Percentiles rank a stretch among this genome's conserved stretches.
Evolutionary conservation across 2,888 invertebrate genomes (phyloP).

Genomic region (Morpho achilles): DNA sequence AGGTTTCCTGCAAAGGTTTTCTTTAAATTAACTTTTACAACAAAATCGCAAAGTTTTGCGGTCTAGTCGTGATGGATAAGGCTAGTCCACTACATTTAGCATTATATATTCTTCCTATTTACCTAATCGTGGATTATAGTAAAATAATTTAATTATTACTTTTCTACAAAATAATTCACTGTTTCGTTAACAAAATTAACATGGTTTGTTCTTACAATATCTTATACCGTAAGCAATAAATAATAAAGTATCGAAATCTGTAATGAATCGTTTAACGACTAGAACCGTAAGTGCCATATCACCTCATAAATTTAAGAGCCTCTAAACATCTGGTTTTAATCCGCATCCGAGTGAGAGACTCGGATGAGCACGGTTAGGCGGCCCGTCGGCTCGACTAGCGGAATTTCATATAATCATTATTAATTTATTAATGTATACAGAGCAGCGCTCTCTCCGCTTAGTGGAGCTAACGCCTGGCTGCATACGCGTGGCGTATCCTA

Average conservation of each 20-base stretch:
- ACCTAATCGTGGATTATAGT: no score
- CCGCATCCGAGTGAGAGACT: slow-evolving; percentile 18
- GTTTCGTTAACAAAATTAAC: no score
- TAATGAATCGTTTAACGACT: neutral
- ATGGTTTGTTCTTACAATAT: no score
- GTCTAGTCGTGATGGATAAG: no score
- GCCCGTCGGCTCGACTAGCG: slow-evolving; percentile 40
- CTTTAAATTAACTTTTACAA: no score
- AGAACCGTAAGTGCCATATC: neutral
- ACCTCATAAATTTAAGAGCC: slow-evolving; percentile 5
- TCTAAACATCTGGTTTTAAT: slow-evolving; percentile 7
- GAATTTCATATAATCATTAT: slow-evolving; percentile 76
- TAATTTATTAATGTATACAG: slow-evolving; percentile 77
- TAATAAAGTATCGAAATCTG: neutral
- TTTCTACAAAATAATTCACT: no score
- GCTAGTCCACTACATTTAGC: no score
- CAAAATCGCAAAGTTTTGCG: no score
- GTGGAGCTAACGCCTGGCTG: slow-evolving; percentile 58
- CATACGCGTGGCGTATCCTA: slow-evolving; percentile 49
- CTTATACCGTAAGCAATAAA: no score
- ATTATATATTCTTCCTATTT: no score
- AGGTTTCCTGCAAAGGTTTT: no score
- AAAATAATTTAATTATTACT: no score
- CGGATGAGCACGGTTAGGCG: slow-evolving; percentile 14
- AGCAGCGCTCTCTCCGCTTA: slow-evolving; percentile 65